Percentiles rank a stretch among this genome's conserved stretches.
Conservation (phyloP, 2,888 invertebrate species). For the Ceriagrion tenellum region DNA sequence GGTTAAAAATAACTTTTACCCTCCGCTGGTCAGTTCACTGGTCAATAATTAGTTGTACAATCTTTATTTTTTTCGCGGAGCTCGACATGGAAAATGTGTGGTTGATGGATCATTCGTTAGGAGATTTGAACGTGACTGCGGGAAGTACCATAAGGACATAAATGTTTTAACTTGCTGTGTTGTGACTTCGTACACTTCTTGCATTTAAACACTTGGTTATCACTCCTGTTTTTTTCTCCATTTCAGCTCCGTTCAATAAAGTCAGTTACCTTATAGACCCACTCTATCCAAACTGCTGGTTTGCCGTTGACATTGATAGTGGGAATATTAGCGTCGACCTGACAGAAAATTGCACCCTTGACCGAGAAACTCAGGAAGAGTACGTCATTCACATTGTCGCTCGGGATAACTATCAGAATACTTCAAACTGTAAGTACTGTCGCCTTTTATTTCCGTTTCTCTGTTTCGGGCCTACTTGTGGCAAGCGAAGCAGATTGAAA, state of each 20-base stretch:
- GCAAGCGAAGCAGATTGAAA: too few relatives aligned
- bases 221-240: not conserved
- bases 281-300: slow-evolving; percentile 78
- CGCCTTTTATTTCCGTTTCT: not conserved
- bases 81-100: too few relatives aligned
- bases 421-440: slow-evolving; percentile 66
- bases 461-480: too few relatives aligned
- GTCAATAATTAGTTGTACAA: too few relatives aligned
- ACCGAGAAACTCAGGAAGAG: slow-evolving; percentile 78
- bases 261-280: slow-evolving; percentile 81
- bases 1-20: too few relatives aligned
- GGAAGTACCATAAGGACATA: too few relatives aligned
- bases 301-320: slow-evolving; percentile 79
- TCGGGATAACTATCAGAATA: slow-evolving; percentile 80
- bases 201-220: not conserved
- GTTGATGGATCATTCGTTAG: too few relatives aligned
- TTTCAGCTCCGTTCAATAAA: slow-evolving; percentile 79
- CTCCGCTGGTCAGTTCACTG: too few relatives aligned
- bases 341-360: slow-evolving; percentile 78
- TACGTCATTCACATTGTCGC: slow-evolving; percentile 80
- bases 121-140: too few relatives aligned
- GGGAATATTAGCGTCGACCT: slow-evolving; percentile 79
- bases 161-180: too few relatives aligned
- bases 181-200: too few relatives aligned
- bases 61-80: too few relatives aligned